Conservation (phyloP, 2,888 invertebrate genomes). For the Macroteleia sp. region DNA sequence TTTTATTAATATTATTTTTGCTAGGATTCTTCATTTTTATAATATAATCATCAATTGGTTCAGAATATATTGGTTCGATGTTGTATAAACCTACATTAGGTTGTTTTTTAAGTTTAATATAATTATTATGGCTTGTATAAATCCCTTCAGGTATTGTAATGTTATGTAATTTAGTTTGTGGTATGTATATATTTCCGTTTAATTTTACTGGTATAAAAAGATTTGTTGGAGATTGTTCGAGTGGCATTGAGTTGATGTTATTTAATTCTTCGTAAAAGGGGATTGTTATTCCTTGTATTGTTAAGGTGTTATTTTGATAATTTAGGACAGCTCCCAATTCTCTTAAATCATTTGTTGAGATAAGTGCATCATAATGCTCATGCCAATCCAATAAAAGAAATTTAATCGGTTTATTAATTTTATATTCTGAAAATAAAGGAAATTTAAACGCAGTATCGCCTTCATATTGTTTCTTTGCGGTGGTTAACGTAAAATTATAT, state of each 20-base stretch:
- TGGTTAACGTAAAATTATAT: too few species aligned
- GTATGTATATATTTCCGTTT: conserved; percentile 15
- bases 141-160: conserved; percentile 9
- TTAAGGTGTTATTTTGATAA: conserved; percentile 10
- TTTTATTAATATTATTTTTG: not conserved
- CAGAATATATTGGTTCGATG: conserved; percentile 7
- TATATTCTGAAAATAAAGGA: too few species aligned
- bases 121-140: conserved; percentile 2
- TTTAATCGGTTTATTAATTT: too few species aligned
- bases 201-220: conserved; percentile 10
- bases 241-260: conserved; percentile 5
- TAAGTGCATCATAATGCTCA: too few species aligned
- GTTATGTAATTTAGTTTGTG: not conserved
- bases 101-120: not conserved
- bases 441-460: too few species aligned
- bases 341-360: too few species aligned
- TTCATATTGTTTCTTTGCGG: too few species aligned
- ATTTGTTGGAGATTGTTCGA: not conserved
- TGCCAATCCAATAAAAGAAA: too few species aligned
- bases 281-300: not conserved
- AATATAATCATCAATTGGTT: conserved; percentile 9
- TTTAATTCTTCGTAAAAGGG: conserved; percentile 11
- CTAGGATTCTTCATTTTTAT: not conserved
- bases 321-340: too few species aligned
- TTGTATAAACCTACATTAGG: conserved; percentile 2